Base-by-base conservation (phyloP, 1,140 invertebrate genomes). In the Drosophila cardini region DNA sequence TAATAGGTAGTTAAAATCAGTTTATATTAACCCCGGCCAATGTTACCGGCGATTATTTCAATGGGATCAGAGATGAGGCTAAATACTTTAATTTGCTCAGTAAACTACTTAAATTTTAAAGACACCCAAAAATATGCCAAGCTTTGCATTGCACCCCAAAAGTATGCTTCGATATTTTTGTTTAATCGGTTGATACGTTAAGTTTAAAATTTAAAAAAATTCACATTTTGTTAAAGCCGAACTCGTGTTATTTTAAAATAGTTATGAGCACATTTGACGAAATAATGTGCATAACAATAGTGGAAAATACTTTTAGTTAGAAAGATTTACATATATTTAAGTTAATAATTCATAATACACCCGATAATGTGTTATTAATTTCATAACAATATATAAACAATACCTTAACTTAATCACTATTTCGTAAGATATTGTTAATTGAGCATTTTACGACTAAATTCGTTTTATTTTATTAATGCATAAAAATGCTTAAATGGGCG, bases 81-180 rank as follows among this genome's bases (percentile, higher is more conserved):
- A 60, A 34, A 21, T 21, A 6, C 2, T 69, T 65, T 61, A 21
- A 13, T n/a, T 40, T 30, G 11, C 13, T 21, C 18, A 7, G 15
- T 4, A 0, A 38, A 16, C 7, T 15, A 3, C 30, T 32, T 0
- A 15, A 45, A 34, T 42, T 57, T 57, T n/a, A 11, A 26, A 21
- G 11, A 18, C 65, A 34, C 58, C 63, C 18, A 52, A 60, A 68
- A 68, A 13, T 72, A 60, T 53, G 55, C 36, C 36, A 55, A 16
- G 9, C 2, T 13, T 36, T 18, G 53, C 8, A 30, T 11, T 34
- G 0, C 3, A 8, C 11, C 52, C 70, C 38, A 55, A 72, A 60
- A 72, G 55, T 68, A 60, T 72, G 46, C 38, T 26, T 26, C 15
- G 10, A 10, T n/a, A 11, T 8, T 18, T 40, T 1, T 8, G 34